Conservation (phyloP, 2,797 vertebrate genomes). For the Lutjanus argentimaculatus region DNA sequence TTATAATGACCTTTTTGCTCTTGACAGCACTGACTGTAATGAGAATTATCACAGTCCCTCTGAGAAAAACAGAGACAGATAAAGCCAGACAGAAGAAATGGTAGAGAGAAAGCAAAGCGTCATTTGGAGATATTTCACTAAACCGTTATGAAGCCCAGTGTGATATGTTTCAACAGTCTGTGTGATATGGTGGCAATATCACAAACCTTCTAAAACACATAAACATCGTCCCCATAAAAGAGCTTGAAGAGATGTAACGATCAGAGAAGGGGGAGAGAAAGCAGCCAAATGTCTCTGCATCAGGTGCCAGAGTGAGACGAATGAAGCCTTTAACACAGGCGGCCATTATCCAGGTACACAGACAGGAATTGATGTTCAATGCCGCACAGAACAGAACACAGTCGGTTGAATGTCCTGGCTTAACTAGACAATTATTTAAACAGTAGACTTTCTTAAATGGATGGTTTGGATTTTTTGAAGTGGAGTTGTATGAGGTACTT, state of each 20-base stretch:
- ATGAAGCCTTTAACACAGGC: constrained; percentile 37
- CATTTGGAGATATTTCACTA: constrained; percentile 6
- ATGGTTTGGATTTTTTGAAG: no score
- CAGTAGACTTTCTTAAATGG: not conserved
- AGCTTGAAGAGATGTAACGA: constrained; percentile 25
- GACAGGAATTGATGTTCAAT: constrained; percentile 3
- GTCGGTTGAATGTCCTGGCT: not conserved
- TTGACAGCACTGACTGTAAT: constrained; percentile 25
- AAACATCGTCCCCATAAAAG: constrained; percentile 26
- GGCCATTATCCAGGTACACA: constrained; percentile 26
- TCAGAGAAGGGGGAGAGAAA: constrained; percentile 8
- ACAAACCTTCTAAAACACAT: constrained; percentile 25
- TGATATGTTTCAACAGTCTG: constrained; percentile 9
- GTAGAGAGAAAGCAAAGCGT: not conserved
- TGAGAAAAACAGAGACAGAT: constrained; percentile 24
- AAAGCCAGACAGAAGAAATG: constrained; percentile 19
- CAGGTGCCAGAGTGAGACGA: constrained; percentile 36
- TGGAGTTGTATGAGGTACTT: no score
- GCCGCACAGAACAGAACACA: not conserved
- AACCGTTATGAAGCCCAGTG: constrained; percentile 22
- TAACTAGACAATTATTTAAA: constrained; percentile 1
- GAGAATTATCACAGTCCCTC: constrained; percentile 20
- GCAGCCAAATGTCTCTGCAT: constrained; percentile 32
- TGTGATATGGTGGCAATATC: constrained; percentile 25
- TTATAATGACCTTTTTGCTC: constrained; percentile 49